These are phyloP conservation scores for Chrysomela aeneicollis DNA, from an alignment of 2,888 invertebrate genomes.

Conservation along the genomic window DNA sequence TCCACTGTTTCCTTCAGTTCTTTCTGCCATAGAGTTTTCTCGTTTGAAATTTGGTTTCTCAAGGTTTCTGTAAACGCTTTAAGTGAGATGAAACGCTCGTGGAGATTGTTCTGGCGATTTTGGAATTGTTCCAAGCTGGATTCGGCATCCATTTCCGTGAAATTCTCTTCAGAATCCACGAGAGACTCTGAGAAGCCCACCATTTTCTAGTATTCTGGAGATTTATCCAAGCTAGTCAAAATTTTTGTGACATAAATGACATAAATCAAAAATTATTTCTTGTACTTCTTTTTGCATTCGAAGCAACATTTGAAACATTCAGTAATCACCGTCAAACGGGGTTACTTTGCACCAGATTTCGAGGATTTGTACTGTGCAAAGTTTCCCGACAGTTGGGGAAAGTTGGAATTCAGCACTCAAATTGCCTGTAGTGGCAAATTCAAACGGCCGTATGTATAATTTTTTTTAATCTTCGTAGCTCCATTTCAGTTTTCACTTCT, in stretches of 20 bases:
- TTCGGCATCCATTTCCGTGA: conserved; percentile 28
- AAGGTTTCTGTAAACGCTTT: conserved; percentile 36
- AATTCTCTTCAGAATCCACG: conserved; percentile 8
- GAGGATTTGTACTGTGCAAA: too few relatives aligned
- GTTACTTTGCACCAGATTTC: too few relatives aligned
- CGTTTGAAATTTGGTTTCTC: conserved; percentile 33
- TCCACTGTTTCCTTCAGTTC: conserved; percentile 41
- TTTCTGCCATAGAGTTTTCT: conserved; percentile 36
- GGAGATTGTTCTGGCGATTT: conserved; percentile 29
- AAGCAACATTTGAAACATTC: too few relatives aligned
- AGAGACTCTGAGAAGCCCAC: background rate
- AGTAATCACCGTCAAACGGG: too few relatives aligned
- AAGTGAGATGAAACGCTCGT: conserved; percentile 37
- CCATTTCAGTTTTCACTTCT: too few relatives aligned
- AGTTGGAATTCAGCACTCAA: too few relatives aligned
- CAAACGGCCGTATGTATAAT: too few relatives aligned
- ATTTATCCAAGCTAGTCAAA: background rate
- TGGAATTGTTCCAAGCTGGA: conserved; percentile 19
- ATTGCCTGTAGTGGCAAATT: too few relatives aligned
- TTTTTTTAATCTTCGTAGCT: too few relatives aligned
- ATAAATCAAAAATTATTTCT: background rate
- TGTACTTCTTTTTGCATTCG: too few relatives aligned
- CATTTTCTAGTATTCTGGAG: background rate
- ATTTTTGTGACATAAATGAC: background rate
- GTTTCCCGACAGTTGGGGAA: too few relatives aligned